Percentiles rank a stretch among this genome's conserved stretches.
Conservation (phyloP, 2,888 invertebrate genomes). For the Achlya flavicornis region DNA sequence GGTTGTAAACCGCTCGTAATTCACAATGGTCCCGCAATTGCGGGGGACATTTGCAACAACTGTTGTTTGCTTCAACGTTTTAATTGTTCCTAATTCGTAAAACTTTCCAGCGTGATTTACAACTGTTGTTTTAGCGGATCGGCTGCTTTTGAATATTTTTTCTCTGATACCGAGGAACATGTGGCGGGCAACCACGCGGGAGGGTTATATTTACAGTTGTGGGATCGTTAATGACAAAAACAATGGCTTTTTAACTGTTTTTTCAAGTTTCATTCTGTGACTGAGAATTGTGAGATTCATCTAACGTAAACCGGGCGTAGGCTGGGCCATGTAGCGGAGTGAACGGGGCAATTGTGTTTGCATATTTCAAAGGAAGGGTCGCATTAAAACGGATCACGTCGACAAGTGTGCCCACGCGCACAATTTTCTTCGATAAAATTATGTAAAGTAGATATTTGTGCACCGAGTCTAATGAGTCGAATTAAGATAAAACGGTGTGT, state of each 20-base stretch:
- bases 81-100: slow-evolving; percentile 82
- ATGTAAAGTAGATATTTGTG: slow-evolving; percentile 75
- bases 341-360: slow-evolving; percentile 49
- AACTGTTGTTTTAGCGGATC: slow-evolving; percentile 69
- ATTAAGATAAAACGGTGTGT: slow-evolving; percentile 71
- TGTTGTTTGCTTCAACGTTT: slow-evolving; percentile 81
- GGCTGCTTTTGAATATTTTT: slow-evolving; percentile 55
- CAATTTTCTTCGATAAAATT: slow-evolving; percentile 79
- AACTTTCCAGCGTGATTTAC: slow-evolving; percentile 79
- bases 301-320: slow-evolving; percentile 17
- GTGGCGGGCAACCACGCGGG: slow-evolving; percentile 48
- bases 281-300: slow-evolving; percentile 20
- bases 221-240: slow-evolving; percentile 58
- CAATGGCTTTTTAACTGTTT: slow-evolving; percentile 35
- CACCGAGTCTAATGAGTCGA: slow-evolving; percentile 70
- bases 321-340: slow-evolving; percentile 30
- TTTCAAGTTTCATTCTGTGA: slow-evolving; percentile 10
- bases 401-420: slow-evolving; percentile 64
- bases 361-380: slow-evolving; percentile 70
- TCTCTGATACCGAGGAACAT: slow-evolving; percentile 48
- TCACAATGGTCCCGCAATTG: slow-evolving; percentile 80
- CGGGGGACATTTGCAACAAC: slow-evolving; percentile 80
- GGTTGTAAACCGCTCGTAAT: slow-evolving; percentile 78
- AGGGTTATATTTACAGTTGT: slow-evolving; percentile 59
- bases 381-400: slow-evolving; percentile 69